These are phyloP conservation scores for Geothlypis trichas DNA, from an alignment of 2,113 vertebrate species.

Conservation along the genomic window DNA sequence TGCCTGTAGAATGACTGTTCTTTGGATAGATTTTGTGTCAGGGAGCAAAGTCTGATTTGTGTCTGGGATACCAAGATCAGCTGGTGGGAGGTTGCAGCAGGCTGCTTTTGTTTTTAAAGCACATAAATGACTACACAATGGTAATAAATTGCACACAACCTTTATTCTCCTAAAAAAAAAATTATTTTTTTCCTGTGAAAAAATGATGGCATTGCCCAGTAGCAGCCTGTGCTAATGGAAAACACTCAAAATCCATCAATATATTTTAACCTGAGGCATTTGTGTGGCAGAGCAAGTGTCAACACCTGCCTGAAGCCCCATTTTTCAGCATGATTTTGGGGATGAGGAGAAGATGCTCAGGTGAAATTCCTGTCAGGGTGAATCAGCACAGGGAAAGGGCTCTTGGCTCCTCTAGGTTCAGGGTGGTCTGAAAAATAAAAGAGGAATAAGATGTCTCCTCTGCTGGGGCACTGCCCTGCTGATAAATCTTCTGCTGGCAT, in stretches of 20 bases:
- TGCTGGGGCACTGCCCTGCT: neutral
- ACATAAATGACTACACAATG: neutral
- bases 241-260: neutral
- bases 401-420: neutral
- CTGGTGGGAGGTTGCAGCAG: neutral
- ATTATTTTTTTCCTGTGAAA: neutral
- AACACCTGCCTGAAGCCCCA: neutral
- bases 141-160: neutral
- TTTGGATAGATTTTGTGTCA: neutral
- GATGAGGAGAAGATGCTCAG: neutral
- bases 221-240: neutral
- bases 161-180: neutral
- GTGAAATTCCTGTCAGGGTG: neutral
- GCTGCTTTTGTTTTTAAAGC: neutral
- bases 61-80: neutral
- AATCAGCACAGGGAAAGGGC: neutral
- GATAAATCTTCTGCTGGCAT: neutral
- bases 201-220: neutral
- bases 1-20: neutral
- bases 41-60: neutral
- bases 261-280: conserved; percentile 5
- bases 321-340: neutral
- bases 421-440: neutral
- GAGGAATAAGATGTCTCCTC: neutral
- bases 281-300: conserved; percentile 2